Evolutionary conservation across 2,113 vertebrate genomes (phyloP).

Genomic region (Oncorhynchus masou): DNA sequence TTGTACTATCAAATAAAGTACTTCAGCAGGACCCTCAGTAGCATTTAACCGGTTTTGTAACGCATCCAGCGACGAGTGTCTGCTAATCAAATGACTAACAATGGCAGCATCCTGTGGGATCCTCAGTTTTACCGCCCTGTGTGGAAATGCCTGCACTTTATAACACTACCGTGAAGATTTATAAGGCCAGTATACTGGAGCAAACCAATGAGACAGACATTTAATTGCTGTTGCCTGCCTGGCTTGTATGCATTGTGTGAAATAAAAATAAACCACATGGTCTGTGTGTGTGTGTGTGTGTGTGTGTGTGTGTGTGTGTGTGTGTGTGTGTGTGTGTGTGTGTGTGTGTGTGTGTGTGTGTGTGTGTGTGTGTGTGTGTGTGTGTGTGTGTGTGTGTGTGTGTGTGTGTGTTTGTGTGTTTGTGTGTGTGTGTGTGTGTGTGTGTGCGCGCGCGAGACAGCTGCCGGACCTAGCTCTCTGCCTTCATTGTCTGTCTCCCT

Average conservation of each 20-base stretch:
- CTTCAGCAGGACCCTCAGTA: neutral
- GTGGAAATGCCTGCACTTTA: conserved; percentile 34
- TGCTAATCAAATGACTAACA: conserved; percentile 37
- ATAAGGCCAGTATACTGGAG: conserved; percentile 49
- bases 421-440: no score
- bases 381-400: neutral
- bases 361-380: neutral
- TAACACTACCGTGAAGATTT: conserved; percentile 50
- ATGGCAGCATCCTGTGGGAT: conserved; percentile 40
- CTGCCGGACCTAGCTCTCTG: conserved; percentile 49
- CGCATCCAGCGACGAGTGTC: conserved; percentile 11
- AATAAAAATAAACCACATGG: conserved; percentile 69
- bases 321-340: neutral
- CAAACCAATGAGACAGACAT: conserved; percentile 50
- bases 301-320: conserved; percentile 1
- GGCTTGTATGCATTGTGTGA: conserved; percentile 58
- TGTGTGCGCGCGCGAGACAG: neutral
- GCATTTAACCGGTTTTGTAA: conserved; percentile 21
- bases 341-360: no score
- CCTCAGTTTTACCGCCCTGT: conserved; percentile 19
- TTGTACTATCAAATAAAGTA: neutral
- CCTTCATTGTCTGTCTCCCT: conserved; percentile 70
- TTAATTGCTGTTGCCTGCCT: conserved; percentile 59
- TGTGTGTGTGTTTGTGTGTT: conserved; percentile 14
- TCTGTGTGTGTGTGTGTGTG: conserved; percentile 11